A percentile compares a stretch with the other conserved stretches of the same genome.
Evolutionary conservation across 2,797 vertebrate genomes (phyloP).

Genomic region (Loriculus beryllinus): DNA sequence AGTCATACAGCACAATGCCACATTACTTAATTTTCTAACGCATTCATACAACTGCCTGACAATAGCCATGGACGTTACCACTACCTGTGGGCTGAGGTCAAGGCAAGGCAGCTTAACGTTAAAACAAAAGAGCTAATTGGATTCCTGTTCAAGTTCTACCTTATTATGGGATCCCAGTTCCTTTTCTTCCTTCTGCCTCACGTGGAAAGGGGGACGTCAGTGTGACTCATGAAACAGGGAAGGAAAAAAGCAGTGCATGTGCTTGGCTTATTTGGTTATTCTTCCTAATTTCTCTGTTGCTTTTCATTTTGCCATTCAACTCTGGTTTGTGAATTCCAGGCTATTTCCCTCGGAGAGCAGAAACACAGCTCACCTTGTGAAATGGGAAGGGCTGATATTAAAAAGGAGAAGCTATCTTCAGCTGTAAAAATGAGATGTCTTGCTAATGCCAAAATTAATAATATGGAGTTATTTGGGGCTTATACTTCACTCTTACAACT

Average conservation of each 20-base stretch:
- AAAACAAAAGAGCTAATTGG: conserved; percentile 65
- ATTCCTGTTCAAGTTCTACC: conserved; percentile 52
- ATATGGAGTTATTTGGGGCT: neutral
- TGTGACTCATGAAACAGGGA: neutral
- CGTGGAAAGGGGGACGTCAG: neutral
- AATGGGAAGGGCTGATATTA: neutral
- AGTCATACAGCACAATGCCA: conserved; percentile 61
- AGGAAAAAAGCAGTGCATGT: neutral
- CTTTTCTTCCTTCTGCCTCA: neutral
- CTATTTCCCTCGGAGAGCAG: neutral
- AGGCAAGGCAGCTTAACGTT: conserved; percentile 19
- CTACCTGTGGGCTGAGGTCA: conserved; percentile 62
- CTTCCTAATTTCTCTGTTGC: neutral
- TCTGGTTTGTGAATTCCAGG: neutral
- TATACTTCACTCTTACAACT: neutral
- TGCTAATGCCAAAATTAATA: conserved; percentile 8
- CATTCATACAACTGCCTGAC: conserved; percentile 58
- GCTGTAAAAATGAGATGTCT: neutral
- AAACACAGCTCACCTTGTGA: neutral
- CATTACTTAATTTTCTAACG: conserved; percentile 67
- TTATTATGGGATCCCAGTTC: conserved; percentile 17
- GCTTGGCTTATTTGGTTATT: neutral
- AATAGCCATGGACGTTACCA: conserved; percentile 41
- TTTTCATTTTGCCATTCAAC: neutral
- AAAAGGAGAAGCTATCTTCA: neutral